Percentiles rank a stretch among this genome's conserved stretches.
phyloP scores from a whole-genome alignment of 2,888 invertebrate genomes.

The Athetis lepigone region DNA sequence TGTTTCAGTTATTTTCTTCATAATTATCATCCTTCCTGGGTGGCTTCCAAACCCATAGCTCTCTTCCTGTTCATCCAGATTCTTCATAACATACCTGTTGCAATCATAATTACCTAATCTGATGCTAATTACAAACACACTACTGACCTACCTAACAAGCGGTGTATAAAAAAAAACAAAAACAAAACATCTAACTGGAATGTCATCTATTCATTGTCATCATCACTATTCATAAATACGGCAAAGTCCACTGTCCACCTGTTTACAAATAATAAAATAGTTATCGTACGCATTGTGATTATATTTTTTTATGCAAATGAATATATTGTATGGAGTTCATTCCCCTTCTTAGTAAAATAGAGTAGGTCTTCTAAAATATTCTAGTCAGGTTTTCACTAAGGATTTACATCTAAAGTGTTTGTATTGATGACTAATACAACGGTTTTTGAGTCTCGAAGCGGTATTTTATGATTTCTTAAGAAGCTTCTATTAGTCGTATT shows the following conservation, averaged over 20 bases:
- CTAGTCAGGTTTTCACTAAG: constrained; percentile 62
- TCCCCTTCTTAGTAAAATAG: constrained; percentile 70
- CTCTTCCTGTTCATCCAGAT: constrained; percentile 5
- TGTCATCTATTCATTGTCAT: constrained; percentile 50
- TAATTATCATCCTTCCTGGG: too few species aligned
- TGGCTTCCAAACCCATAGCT: constrained; percentile 3
- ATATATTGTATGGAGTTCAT: constrained; percentile 78
- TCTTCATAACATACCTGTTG: neutral
- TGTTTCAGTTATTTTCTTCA: too few species aligned
- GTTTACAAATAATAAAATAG: constrained; percentile 69
- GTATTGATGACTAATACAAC: constrained; percentile 50
- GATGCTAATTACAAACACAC: constrained; percentile 3
- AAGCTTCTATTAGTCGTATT: constrained; percentile 8
- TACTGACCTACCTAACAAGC: constrained; percentile 41
- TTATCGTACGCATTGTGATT: constrained; percentile 68
- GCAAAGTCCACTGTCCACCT: constrained; percentile 48
- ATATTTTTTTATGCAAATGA: constrained; percentile 75
- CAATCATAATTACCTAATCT: constrained; percentile 11
- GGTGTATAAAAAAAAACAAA: constrained; percentile 43
- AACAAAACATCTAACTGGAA: constrained; percentile 48
- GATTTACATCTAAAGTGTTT: constrained; percentile 61
- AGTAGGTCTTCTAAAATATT: constrained; percentile 69
- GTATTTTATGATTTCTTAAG: constrained; percentile 42
- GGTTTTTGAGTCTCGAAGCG: constrained; percentile 38
- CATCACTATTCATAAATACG: constrained; percentile 59